Evolutionary conservation across 1,140 invertebrate species (phyloP).

Genomic region (Carcinoscorpius rotundicauda): DNA sequence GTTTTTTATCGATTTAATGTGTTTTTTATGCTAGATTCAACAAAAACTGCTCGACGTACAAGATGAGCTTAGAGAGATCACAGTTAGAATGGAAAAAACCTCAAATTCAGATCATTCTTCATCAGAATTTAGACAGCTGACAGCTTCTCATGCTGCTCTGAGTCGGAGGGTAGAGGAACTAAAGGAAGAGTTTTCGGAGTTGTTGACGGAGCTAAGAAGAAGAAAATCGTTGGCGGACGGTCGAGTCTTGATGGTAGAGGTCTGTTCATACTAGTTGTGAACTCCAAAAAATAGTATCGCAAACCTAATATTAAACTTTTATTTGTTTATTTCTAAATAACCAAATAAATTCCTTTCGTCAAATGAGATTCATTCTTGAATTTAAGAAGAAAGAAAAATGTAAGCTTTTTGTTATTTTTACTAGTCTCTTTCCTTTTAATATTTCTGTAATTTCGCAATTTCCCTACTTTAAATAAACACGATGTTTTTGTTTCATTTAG

Average conservation of each 20-base stretch:
- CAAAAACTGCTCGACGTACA: conserved; percentile 39
- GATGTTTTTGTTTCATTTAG: no score
- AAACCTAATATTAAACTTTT: no score
- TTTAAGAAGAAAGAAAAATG: no score
- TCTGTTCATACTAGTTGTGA: conserved; percentile 14
- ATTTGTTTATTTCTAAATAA: no score
- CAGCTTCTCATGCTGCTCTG: conserved; percentile 27
- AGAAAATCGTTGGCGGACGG: conserved; percentile 36
- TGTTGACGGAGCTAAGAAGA: conserved; percentile 38
- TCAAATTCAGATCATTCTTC: no score
- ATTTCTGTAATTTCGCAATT: no score
- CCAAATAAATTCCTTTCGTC: no score
- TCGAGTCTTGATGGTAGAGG: conserved; percentile 24
- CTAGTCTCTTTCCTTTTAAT: no score
- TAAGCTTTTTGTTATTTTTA: no score
- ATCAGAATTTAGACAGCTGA: not conserved
- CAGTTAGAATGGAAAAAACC: not conserved
- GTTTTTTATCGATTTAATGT: not conserved
- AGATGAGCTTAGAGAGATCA: conserved; percentile 36
- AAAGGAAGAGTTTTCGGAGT: conserved; percentile 40
- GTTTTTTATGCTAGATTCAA: conserved; percentile 31
- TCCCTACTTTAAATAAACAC: no score
- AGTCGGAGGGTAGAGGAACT: conserved; percentile 36
- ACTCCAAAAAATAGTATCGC: no score
- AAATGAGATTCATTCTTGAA: no score